phyloP scores from a whole-genome alignment of 2,888 invertebrate species.

The Zaprionus lineosus region DNA sequence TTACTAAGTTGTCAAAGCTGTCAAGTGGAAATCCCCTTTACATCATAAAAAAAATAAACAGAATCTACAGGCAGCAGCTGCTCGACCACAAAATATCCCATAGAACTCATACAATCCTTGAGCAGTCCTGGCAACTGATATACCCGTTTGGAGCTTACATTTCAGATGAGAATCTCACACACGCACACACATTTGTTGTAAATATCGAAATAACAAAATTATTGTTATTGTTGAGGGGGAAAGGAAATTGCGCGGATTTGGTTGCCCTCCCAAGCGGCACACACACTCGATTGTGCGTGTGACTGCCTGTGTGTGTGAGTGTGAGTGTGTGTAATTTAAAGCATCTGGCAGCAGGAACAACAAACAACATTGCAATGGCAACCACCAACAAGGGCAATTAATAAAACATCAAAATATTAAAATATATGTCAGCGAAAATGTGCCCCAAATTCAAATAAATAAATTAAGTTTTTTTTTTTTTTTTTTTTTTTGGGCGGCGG shows the following conservation, averaged over 20 bases:
- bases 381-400: constrained; percentile 49
- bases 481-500: not conserved
- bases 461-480: not conserved
- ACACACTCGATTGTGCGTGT: constrained; percentile 37
- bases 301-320: constrained; percentile 4
- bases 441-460: constrained; percentile 21
- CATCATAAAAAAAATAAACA: constrained; percentile 49
- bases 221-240: constrained; percentile 64
- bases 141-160: too few species aligned
- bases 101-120: too few species aligned
- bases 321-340: constrained; percentile 35
- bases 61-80: not conserved
- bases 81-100: too few species aligned
- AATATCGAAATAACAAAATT: constrained; percentile 79
- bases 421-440: constrained; percentile 52
- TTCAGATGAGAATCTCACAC: constrained; percentile 3
- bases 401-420: constrained; percentile 30
- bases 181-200: constrained; percentile 33
- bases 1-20: constrained; percentile 72
- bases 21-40: constrained; percentile 73
- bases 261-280: constrained; percentile 55
- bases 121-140: too few species aligned
- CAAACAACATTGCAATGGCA: constrained; percentile 14
- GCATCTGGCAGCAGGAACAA: constrained; percentile 23
- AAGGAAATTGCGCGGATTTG: constrained; percentile 66